Percentiles rank a stretch among this genome's conserved stretches.
phyloP scores from a whole-genome alignment of 2,113 vertebrate species.

The Hoplias malabaricus region DNA sequence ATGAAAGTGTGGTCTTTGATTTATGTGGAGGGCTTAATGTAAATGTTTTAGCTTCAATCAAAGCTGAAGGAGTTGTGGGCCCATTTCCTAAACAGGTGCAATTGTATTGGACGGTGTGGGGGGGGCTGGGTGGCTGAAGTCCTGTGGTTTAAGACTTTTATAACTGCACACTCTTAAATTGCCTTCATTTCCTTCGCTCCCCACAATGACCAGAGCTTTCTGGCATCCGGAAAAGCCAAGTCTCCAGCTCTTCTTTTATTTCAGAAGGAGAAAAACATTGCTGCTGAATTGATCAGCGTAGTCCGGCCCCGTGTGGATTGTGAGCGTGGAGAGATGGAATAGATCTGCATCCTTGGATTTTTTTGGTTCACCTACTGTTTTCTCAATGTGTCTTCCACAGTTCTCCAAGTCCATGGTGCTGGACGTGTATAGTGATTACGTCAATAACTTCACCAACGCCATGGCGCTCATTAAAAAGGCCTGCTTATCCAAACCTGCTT shows the following conservation, averaged over 20 bases:
- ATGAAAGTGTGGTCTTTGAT: too few relatives aligned
- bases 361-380: neutral
- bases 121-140: conserved; percentile 53
- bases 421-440: conserved; percentile 94
- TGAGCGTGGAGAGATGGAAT: neutral
- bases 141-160: conserved; percentile 59
- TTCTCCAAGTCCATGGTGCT: conserved; percentile 98
- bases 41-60: conserved; percentile 66
- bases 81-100: conserved; percentile 14
- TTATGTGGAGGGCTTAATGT: too few relatives aligned
- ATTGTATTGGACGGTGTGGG: conserved; percentile 52
- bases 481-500: conserved; percentile 90
- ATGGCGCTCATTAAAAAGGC: conserved; percentile 97
- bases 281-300: neutral
- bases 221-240: neutral
- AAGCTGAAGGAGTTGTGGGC: conserved; percentile 47
- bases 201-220: conserved; percentile 11
- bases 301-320: neutral
- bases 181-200: conserved; percentile 49
- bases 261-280: neutral
- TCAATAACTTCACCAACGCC: conserved; percentile 96
- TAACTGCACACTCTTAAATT: conserved; percentile 56
- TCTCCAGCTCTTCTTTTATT: conserved; percentile 1
- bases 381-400: conserved; percentile 80
- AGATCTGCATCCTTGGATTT: neutral